phyloP scores from a whole-genome alignment of 2,888 invertebrate genomes.

The Cybosia mesomella region DNA sequence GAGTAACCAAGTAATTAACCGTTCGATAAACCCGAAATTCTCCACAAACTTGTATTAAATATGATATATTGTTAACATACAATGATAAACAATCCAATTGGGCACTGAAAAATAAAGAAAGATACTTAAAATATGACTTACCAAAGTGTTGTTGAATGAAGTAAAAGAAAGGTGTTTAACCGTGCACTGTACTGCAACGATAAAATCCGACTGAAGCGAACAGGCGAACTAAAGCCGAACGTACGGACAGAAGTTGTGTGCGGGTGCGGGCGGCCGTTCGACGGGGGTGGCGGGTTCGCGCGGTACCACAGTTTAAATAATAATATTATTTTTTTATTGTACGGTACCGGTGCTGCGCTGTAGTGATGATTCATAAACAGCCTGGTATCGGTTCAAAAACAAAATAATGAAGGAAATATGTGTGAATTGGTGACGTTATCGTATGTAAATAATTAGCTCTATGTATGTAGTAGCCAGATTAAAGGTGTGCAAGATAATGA shows the following conservation, averaged over 20 bases:
- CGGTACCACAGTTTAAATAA: constrained; percentile 54
- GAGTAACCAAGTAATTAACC: constrained; percentile 41
- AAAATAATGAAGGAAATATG: constrained; percentile 47
- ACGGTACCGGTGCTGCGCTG: constrained; percentile 24
- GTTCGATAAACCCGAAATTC: constrained; percentile 34
- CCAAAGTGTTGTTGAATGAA: constrained; percentile 68
- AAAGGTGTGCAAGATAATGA: constrained; percentile 29
- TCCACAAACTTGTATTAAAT: constrained; percentile 17
- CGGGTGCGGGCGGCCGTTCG: constrained; percentile 46
- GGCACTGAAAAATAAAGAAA: constrained; percentile 32
- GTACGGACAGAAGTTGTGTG: constrained; percentile 45
- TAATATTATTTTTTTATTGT: constrained; percentile 49
- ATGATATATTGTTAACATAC: constrained; percentile 15
- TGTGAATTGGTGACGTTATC: constrained; percentile 47
- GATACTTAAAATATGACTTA: constrained; percentile 61
- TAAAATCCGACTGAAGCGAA: constrained; percentile 71
- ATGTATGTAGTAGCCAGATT: constrained; percentile 16
- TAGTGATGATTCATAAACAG: constrained; percentile 65
- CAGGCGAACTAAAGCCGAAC: constrained; percentile 36
- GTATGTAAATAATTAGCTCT: constrained; percentile 35
- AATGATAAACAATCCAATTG: constrained; percentile 23
- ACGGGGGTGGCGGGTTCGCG: constrained; percentile 65
- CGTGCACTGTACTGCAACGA: constrained; percentile 72
- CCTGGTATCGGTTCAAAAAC: constrained; percentile 41
- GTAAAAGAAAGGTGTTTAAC: constrained; percentile 49